Conservation (phyloP, 2,113 vertebrate species). For the Perca fluviatilis region DNA sequence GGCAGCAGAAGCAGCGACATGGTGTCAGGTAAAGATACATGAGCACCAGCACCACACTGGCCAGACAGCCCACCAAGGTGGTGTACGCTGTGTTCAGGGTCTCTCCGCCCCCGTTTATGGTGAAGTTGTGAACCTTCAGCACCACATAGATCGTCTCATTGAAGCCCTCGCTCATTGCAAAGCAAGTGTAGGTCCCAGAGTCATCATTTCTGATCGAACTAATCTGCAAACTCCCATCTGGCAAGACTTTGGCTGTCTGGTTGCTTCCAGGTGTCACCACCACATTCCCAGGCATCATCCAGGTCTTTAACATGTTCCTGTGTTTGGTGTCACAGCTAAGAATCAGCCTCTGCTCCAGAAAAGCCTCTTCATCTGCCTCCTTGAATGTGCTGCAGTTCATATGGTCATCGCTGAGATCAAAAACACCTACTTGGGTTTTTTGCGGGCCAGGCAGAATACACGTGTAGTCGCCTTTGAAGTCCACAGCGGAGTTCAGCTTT, state of each 20-base stretch:
- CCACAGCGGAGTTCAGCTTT: slow-evolving; percentile 89
- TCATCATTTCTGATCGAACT: slow-evolving; percentile 85
- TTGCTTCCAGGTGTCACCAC: slow-evolving; percentile 83
- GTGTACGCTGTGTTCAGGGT: slow-evolving; percentile 96
- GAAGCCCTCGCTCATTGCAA: slow-evolving; percentile 87
- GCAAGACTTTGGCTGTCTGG: slow-evolving; percentile 81
- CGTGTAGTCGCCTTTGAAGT: slow-evolving; percentile 91
- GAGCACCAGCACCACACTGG: slow-evolving; percentile 95
- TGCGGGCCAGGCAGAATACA: slow-evolving; percentile 77
- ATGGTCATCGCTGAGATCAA: slow-evolving; percentile 81
- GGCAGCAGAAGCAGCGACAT: slow-evolving; percentile 94
- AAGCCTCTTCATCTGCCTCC: slow-evolving; percentile 88
- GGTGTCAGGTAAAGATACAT: slow-evolving; percentile 98
- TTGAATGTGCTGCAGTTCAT: slow-evolving; percentile 94
- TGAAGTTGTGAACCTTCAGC: slow-evolving; percentile 94
- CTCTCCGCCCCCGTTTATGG: slow-evolving; percentile 87
- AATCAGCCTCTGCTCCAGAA: slow-evolving; percentile 87
- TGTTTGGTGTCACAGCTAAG: slow-evolving; percentile 93
- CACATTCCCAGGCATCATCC: slow-evolving; percentile 89
- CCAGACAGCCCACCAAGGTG: slow-evolving; percentile 95
- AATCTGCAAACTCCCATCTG: slow-evolving; percentile 89
- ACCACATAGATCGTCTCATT: slow-evolving; percentile 96
- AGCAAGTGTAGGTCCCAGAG: slow-evolving; percentile 92
- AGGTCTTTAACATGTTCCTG: slow-evolving; percentile 87
- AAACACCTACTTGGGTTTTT: slow-evolving; percentile 78